phyloP scores from a whole-genome alignment of 2,888 invertebrate species.

The Hermodice carunculata region DNA sequence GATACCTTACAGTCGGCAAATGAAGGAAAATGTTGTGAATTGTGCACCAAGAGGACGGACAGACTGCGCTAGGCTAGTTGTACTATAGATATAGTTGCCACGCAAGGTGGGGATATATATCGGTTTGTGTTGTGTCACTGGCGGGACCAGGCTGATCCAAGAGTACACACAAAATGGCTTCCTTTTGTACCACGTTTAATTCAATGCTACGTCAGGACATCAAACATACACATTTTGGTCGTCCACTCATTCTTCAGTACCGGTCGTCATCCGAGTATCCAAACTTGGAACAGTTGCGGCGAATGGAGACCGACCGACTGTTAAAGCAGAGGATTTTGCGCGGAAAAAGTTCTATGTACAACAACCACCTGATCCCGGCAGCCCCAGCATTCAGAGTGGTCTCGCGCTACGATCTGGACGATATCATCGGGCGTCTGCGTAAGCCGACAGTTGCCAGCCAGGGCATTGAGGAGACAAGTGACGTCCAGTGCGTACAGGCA shows the following conservation, averaged over 20 bases:
- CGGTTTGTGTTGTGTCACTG: too few relatives aligned
- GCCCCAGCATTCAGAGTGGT: constrained; percentile 56
- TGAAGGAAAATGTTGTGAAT: too few relatives aligned
- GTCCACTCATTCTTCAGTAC: constrained; percentile 38
- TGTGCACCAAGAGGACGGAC: too few relatives aligned
- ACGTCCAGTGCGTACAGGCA: neutral
- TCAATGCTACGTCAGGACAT: constrained; percentile 42
- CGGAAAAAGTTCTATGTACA: constrained; percentile 47
- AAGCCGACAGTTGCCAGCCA: constrained; percentile 48
- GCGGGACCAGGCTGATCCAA: too few relatives aligned
- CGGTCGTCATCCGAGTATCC: constrained; percentile 46
- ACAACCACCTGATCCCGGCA: constrained; percentile 51
- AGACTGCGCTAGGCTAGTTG: too few relatives aligned
- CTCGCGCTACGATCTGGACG: constrained; percentile 49
- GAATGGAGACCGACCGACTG: constrained; percentile 45
- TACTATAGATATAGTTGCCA: too few relatives aligned
- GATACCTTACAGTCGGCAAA: too few relatives aligned
- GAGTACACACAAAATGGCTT: too few relatives aligned
- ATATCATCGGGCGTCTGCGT: constrained; percentile 44
- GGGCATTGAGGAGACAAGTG: constrained; percentile 34
- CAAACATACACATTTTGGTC: constrained; percentile 58
- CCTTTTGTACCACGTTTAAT: constrained; percentile 18
- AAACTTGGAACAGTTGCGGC: constrained; percentile 50
- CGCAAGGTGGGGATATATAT: too few relatives aligned
- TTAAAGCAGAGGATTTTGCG: constrained; percentile 48